Base-by-base conservation (phyloP, 2,797 vertebrate genomes). In the Orientallactaga sibirica region DNA sequence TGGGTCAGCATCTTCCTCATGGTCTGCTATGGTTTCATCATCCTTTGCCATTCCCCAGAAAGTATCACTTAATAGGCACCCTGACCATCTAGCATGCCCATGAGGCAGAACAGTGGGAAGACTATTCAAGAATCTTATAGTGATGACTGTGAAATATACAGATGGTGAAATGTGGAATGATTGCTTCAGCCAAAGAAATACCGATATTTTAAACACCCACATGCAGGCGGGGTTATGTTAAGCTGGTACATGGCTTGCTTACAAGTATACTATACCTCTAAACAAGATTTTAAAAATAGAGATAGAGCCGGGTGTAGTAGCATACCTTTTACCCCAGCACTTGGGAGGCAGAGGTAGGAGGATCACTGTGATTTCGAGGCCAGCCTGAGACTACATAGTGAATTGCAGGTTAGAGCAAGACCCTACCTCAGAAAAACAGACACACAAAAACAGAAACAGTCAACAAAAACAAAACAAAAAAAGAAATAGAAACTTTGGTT, bases 211-310 rank as follows among this genome's bases (percentile, higher is more conserved):
- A 37, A 81, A 84, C 58, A 43, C 29, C 41, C 33, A 76, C 16
- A 18, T 64, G 15, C 1, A 1, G 8, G 0, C 20, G 7, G 1
- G 16, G 1, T 41, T 41, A 58, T 71, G 16, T 22, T 74, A 76
- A 66, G 7, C 22, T 43, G 27, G 10, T n/a, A 58, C 55, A 16
- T 41, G 22, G 19, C 20, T 27, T 41, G 25, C 74, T 33, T 33
- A 12, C 4, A 43, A 58, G 3, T 33, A 27, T 4, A 41, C 6
- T 3, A 18, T 5, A 68, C 29, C 25, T 79, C 20, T 52, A 88
- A 41, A 27, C 68, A 80, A 67, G 58, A 62, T 41, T 73, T 41
- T 73, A 62, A 91, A 90, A 68, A 67, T 71, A 24, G 16, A 91
- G 43, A 33, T 16, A 25, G 12, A 29, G 27, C 48, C 7, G 9